Evolutionary conservation across 2,797 vertebrate species (phyloP).

Genomic region (Parauchenoglanis ngamensis): DNA sequence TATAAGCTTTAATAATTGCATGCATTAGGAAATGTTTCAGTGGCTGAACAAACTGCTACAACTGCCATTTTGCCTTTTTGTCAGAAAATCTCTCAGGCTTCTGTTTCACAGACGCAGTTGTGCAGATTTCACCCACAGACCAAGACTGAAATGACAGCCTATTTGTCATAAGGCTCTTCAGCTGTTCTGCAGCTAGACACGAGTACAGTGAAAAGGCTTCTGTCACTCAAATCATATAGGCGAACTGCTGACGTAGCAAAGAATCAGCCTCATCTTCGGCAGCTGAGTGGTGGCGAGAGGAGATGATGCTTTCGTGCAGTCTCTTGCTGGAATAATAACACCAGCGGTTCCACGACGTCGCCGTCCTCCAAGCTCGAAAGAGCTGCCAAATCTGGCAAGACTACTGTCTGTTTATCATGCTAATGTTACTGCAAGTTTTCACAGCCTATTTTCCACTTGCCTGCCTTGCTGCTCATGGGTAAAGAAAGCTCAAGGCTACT

Average conservation of each 20-base stretch:
- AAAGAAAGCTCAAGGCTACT: conserved; percentile 56
- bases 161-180: conserved; percentile 41
- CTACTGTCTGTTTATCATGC: conserved; percentile 68
- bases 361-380: not conserved
- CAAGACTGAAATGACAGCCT: conserved; percentile 15
- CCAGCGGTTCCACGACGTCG: not conserved
- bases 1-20: conserved; percentile 26
- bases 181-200: conserved; percentile 36
- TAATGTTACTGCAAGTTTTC: conserved; percentile 52
- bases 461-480: conserved; percentile 64
- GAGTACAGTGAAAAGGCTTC: not conserved
- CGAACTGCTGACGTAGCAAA: conserved; percentile 9
- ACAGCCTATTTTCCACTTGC: conserved; percentile 69
- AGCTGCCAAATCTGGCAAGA: conserved; percentile 49
- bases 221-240: conserved; percentile 33
- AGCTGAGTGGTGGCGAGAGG: not conserved
- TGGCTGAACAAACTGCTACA: conserved; percentile 11
- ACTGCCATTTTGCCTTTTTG: not conserved
- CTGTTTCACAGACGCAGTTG: not conserved
- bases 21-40: conserved; percentile 14
- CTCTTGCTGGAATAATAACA: conserved; percentile 19
- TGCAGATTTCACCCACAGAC: conserved; percentile 20
- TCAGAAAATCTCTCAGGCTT: conserved; percentile 20
- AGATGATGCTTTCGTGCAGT: not conserved
- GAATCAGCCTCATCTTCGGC: not conserved